Percentiles rank a stretch among this genome's conserved stretches.
phyloP scores from a whole-genome alignment of 2,888 invertebrate species.

The Arge pagana region DNA sequence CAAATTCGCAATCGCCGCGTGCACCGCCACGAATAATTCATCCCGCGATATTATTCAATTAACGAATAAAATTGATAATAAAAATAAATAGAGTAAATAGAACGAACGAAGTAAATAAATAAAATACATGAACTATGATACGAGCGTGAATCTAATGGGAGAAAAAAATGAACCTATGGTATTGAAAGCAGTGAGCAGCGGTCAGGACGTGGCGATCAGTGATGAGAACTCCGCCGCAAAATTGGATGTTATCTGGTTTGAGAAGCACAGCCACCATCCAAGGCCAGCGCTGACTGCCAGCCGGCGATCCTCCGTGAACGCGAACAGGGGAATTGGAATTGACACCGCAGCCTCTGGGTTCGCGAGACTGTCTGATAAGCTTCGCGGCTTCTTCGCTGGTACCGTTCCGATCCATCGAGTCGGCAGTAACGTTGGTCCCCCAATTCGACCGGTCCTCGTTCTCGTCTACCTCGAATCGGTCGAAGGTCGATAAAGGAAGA shows the following conservation, averaged over 20 bases:
- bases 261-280: constrained; percentile 86
- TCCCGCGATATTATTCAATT: too few species aligned
- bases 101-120: background rate
- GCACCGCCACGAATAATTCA: too few species aligned
- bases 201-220: constrained; percentile 79
- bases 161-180: too few species aligned
- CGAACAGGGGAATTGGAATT: constrained; percentile 62
- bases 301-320: constrained; percentile 67
- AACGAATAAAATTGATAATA: too few species aligned
- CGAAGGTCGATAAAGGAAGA: background rate
- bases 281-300: constrained; percentile 74
- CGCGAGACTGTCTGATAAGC: constrained; percentile 31
- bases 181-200: constrained; percentile 75
- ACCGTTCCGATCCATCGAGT: background rate
- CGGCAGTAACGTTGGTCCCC: background rate
- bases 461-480: constrained; percentile 15
- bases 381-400: background rate
- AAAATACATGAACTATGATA: background rate
- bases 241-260: constrained; percentile 65
- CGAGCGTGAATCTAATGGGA: background rate
- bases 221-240: constrained; percentile 82
- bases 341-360: constrained; percentile 62
- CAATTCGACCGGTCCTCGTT: constrained; percentile 26
- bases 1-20: too few species aligned
- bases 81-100: constrained; percentile 13